These are phyloP conservation scores for Psittacus erithacus DNA, from an alignment of 2,113 vertebrate genomes.

Conservation along the genomic window DNA sequence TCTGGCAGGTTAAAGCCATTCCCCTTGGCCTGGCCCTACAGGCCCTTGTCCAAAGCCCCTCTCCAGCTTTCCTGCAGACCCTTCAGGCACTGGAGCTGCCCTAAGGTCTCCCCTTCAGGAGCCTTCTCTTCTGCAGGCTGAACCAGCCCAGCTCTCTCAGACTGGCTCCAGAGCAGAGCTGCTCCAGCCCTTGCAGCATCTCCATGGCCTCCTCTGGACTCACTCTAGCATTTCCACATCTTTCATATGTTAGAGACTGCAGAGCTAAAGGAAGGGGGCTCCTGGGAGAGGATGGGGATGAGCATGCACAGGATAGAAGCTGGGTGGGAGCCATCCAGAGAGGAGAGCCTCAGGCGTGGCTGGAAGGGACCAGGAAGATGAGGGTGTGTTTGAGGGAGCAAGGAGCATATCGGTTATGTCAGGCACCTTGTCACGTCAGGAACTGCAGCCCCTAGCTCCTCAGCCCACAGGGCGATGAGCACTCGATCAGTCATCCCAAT, in stretches of 20 bases:
- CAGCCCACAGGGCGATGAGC: accelerated
- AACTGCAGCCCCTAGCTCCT: neutral
- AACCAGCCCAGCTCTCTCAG: neutral
- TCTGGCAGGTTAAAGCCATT: too few species aligned
- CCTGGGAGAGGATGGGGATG: neutral
- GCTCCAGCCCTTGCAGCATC: neutral
- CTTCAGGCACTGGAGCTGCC: too few species aligned
- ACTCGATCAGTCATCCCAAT: neutral
- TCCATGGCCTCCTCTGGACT: neutral
- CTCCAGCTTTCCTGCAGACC: too few species aligned
- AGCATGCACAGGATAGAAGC: neutral
- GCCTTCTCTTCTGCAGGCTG: too few species aligned
- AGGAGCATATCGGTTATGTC: accelerated
- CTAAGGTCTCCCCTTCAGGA: too few species aligned
- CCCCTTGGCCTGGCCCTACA: too few species aligned
- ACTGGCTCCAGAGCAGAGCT: neutral
- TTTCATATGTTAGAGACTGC: neutral
- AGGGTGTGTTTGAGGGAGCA: neutral
- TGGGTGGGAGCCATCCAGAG: accelerated
- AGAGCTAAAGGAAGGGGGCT: neutral
- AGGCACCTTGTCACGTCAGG: neutral
- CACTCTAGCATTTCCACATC: neutral
- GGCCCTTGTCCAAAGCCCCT: too few species aligned
- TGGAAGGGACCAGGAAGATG: neutral
- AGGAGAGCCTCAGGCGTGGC: neutral